Evolutionary conservation across 2,797 vertebrate genomes (phyloP), one percentile per base, ranked within the genome.

Genomic region (Eurystomus glaucurus): DNA sequence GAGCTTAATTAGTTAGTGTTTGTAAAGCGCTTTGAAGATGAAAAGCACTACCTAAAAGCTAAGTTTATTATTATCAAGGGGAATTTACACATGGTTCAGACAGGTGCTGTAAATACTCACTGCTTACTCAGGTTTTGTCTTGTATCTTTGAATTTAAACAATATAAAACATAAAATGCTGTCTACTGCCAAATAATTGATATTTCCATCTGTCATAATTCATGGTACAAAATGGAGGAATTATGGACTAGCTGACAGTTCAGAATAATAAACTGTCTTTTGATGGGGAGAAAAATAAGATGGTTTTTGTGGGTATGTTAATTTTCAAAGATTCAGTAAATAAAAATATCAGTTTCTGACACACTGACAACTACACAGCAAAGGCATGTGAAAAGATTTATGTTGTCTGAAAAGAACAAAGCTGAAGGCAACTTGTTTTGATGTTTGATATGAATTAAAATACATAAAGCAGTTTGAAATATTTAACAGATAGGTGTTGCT

Each of bases 1-100:
- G 65, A 94, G 79, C 93, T 96, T 92, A 94, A 95, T 97, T 89
- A 93, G 66, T 93, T 88, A 76, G 74, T 85, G 58, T 87, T 96
- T 93, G 66, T 96, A 92, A 90, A 91, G 55, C 7, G 1, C 80
- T 96, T 90, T 88, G 91, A 95, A 85, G 80, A 90, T 78, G 65
- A 93, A 96, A 96, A 91, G 85, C n/a, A n/a, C n/a, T 60, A 77
- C 55, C 68, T 90, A 84, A 93, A 96, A 88, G 61, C n/a, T 76
- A 70, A 90, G 51, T 89, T 94, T 92, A 64, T 96, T 94, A 55
- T 84, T 91, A 62, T 95, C 3, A 1, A 79, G 58, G 74, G 68
- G 29, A 94, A 86, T 94, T 62, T 87, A 74, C 22, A 39, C 64
- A 12, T 74, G 65, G 74, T 87, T 95, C 78, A 93, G 84, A 80